A percentile compares a stretch with the other conserved stretches of the same genome.
phyloP scores from a whole-genome alignment of 2,797 vertebrate genomes.

The Scleropages formosus region DNA sequence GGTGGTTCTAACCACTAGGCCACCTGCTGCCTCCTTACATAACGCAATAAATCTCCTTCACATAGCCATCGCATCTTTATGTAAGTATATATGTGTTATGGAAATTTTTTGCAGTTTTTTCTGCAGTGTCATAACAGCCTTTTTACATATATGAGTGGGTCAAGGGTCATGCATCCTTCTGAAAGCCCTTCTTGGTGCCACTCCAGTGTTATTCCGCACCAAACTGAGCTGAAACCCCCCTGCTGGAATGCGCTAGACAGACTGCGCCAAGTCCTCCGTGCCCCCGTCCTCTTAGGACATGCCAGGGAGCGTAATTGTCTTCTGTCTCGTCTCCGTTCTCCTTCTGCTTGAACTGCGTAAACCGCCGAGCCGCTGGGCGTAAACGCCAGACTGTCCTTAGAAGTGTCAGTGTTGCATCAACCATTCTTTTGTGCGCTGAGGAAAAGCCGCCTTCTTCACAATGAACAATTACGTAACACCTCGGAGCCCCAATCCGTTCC shows the following conservation, averaged over 20 bases:
- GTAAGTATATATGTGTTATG: too few species aligned
- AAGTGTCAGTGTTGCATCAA: background rate
- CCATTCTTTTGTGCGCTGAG: background rate
- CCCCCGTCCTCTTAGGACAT: background rate
- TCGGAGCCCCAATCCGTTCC: background rate
- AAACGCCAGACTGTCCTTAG: background rate
- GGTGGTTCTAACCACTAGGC: too few species aligned
- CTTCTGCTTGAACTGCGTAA: constrained; percentile 1
- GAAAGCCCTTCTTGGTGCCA: background rate
- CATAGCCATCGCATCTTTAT: too few species aligned
- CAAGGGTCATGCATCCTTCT: background rate
- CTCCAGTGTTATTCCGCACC: constrained; percentile 5
- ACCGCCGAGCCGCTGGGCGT: background rate
- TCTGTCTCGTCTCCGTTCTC: background rate
- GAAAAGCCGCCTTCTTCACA: background rate
- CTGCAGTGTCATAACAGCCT: too few species aligned
- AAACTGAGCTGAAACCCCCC: background rate
- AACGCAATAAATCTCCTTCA: too few species aligned
- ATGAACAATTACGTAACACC: constrained; percentile 9
- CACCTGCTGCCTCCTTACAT: too few species aligned
- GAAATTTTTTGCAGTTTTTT: too few species aligned
- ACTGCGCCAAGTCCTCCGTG: background rate
- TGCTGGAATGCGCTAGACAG: constrained; percentile 3
- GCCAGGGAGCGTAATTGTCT: background rate
- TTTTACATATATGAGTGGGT: too few species aligned